These are phyloP conservation scores for Myrmophylax atrothorax DNA, from an alignment of 2,113 vertebrate genomes.

Conservation along the genomic window DNA sequence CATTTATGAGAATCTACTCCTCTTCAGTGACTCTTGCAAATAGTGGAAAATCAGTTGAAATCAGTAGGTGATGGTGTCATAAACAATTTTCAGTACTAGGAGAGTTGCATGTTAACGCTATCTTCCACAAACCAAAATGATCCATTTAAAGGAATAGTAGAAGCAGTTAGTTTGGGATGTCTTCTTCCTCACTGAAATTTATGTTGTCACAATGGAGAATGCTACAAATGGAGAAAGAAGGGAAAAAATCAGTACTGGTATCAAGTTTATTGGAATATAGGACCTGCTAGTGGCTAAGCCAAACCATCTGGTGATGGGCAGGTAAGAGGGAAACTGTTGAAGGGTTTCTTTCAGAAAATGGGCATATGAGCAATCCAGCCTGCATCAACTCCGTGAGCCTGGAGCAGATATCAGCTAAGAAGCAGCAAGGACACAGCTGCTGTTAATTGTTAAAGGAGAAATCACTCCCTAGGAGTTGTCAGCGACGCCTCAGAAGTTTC, in stretches of 20 bases:
- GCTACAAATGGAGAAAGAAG: background rate
- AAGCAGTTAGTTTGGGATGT: background rate
- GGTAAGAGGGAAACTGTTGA: background rate
- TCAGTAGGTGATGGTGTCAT: background rate
- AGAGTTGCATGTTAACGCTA: background rate
- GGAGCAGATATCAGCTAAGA: no score
- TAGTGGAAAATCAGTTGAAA: background rate
- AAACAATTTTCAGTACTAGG: background rate
- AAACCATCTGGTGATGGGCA: background rate
- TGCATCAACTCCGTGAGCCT: no score
- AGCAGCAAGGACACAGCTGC: no score
- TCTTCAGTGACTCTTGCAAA: background rate
- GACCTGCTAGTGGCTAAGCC: background rate
- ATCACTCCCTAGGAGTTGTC: no score
- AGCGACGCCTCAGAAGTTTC: no score
- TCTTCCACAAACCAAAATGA: background rate
- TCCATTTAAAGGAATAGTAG: background rate
- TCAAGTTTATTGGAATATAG: background rate
- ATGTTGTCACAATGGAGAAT: background rate
- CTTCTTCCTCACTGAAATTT: background rate
- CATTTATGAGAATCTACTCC: background rate
- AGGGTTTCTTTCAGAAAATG: no score
- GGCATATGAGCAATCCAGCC: no score
- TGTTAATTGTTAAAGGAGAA: no score
- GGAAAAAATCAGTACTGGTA: background rate